These are phyloP conservation scores for Gonocerus acuteangulatus DNA, from an alignment of 2,888 invertebrate species.

Conservation along the genomic window DNA sequence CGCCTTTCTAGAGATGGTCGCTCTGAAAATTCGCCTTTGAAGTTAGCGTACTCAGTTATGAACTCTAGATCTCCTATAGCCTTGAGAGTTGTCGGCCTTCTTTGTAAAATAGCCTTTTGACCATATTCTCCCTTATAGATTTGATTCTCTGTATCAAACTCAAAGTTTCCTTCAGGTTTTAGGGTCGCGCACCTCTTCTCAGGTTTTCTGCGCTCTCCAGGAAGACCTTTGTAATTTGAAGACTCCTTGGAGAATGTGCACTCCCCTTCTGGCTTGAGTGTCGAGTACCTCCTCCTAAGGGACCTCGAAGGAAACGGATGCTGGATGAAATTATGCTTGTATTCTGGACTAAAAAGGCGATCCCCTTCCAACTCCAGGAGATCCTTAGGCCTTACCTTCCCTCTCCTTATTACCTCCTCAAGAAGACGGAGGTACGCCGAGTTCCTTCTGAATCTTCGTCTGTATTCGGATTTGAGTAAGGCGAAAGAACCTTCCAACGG, in stretches of 20 bases:
- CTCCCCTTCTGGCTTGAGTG: constrained; percentile 35
- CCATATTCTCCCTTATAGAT: constrained; percentile 28
- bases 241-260: constrained; percentile 31
- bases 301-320: neutral
- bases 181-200: constrained; percentile 20
- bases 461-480: constrained; percentile 35
- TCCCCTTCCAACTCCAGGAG: constrained; percentile 34
- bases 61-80: constrained; percentile 34
- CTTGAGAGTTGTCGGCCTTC: constrained; percentile 35
- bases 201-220: constrained; percentile 26
- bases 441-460: constrained; percentile 30
- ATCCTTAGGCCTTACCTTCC: constrained; percentile 23
- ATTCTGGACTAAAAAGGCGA: constrained; percentile 31
- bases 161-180: constrained; percentile 32
- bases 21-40: constrained; percentile 32
- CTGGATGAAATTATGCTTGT: constrained; percentile 21
- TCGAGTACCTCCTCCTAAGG: constrained; percentile 33
- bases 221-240: constrained; percentile 27
- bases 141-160: constrained; percentile 30
- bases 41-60: constrained; percentile 35
- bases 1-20: constrained; percentile 33
- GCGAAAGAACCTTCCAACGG: constrained; percentile 33
- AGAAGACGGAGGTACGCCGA: constrained; percentile 21
- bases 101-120: constrained; percentile 31
- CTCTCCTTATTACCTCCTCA: constrained; percentile 27